These are phyloP conservation scores for Vimba vimba DNA, from an alignment of 2,113 vertebrate species.

Conservation along the genomic window DNA sequence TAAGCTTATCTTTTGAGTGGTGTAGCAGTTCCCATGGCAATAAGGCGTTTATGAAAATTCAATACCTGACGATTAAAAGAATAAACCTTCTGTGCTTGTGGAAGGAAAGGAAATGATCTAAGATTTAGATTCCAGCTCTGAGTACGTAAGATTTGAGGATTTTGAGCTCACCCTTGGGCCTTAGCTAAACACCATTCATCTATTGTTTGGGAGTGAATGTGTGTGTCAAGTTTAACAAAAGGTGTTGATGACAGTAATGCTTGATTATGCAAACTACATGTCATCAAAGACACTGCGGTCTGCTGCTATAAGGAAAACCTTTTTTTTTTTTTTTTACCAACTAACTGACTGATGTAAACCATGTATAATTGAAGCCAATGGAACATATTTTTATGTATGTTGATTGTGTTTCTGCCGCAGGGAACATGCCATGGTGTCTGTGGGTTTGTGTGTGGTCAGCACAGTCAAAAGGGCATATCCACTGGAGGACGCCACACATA, in stretches of 20 bases:
- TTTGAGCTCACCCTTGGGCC: not conserved
- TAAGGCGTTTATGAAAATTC: not conserved
- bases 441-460: slow-evolving; percentile 91
- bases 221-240: not conserved
- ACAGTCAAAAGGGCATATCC: slow-evolving; percentile 93
- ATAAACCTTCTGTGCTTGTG: not conserved
- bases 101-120: not conserved
- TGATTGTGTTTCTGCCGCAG: slow-evolving; percentile 66
- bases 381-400: not conserved
- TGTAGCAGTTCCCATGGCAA: not conserved
- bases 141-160: not conserved
- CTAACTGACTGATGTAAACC: not conserved
- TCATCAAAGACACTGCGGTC: not conserved
- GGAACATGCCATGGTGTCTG: slow-evolving; percentile 90
- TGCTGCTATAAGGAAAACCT: not conserved
- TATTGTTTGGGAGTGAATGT: not conserved
- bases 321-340: not conserved
- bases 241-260: not conserved
- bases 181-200: not conserved
- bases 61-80: not conserved
- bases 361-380: not conserved
- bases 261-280: not conserved
- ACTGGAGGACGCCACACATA: slow-evolving; percentile 93
- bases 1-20: not conserved
- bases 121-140: not conserved